Base-by-base conservation (phyloP, 2,888 invertebrate genomes). In the Hirtodrosophila alboralis region DNA sequence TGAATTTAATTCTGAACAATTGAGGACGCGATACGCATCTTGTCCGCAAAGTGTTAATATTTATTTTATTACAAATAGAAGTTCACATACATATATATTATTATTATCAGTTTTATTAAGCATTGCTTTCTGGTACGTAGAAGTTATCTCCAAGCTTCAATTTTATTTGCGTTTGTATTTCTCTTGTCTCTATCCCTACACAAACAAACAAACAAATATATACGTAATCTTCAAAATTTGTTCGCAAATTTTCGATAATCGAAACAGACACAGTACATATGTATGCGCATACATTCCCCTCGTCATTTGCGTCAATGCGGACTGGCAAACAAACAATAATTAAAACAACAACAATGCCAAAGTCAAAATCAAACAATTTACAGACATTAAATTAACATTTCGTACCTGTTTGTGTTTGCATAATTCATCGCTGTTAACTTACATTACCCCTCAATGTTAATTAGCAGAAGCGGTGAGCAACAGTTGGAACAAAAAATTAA, bases 1-100 rank as follows among this genome's bases (percentile, higher is more conserved):
- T 68, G 44, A 49, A 47, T 65, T 81, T 77, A 31, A 54, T 61
- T 49, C 54, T 40, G 31, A 57, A 16, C 75, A 58, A 52, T 51
- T 58, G 58, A 61, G 65, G 64, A 65, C 75, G 75, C 48, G 33
- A 44, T 60, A 56, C 51, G 48, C 37, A 59, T 58, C 47, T 53
- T 44, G 37, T 36, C 21, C 49, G 47, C 9, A 36, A 36, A 56
- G 27, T 60, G 47, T 33, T 53, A n/a, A 10, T 13, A 40, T 9
- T 49, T 23, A 34, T 49, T 30, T 66, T 18, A n/a, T n/a, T 23
- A 23, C n/a, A 26, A 26, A 31, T 14, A 21, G 8, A 23, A 9
- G 31, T 40, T n/a, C 14, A 45, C 12, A 51, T 34, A 13, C 13
- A 48, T n/a, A n/a, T n/a, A n/a, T n/a, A n/a, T n/a, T n/a, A 28